phyloP scores from a whole-genome alignment of 1,140 invertebrate species.

The Drosophila lacteicornis region DNA sequence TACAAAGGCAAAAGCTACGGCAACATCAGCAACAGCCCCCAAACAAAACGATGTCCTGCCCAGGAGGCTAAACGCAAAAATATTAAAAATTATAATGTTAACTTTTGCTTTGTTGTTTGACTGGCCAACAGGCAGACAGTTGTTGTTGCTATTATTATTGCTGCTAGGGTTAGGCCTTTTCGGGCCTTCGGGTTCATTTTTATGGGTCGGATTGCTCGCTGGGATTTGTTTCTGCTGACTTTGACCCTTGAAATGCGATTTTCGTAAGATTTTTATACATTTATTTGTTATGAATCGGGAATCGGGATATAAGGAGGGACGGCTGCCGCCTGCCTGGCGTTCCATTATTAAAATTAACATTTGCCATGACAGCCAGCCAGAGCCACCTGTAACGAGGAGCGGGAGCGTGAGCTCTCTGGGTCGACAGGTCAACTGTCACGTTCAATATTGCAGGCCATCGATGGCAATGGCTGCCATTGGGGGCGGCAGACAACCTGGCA shows the following conservation, averaged over 20 bases:
- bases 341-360: slow-evolving; percentile 81
- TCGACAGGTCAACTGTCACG: slow-evolving; percentile 76
- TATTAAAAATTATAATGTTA: slow-evolving; percentile 84
- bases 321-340: slow-evolving; percentile 15
- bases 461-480: slow-evolving; percentile 54
- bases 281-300: slow-evolving; percentile 71
- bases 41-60: slow-evolving; percentile 32
- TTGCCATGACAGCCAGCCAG: slow-evolving; percentile 55
- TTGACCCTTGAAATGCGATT: slow-evolving; percentile 81
- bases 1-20: slow-evolving; percentile 38
- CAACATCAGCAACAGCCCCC: slow-evolving; percentile 12
- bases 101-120: slow-evolving; percentile 80
- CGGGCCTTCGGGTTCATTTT: slow-evolving; percentile 49
- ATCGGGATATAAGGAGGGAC: slow-evolving; percentile 26
- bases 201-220: slow-evolving; percentile 49
- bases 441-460: slow-evolving; percentile 81
- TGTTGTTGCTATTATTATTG: slow-evolving; percentile 32
- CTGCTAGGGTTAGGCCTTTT: slow-evolving; percentile 69
- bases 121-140: slow-evolving; percentile 28
- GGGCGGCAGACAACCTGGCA: slow-evolving; percentile 14
- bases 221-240: slow-evolving; percentile 70
- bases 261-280: slow-evolving; percentile 72
- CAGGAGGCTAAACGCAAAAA: slow-evolving; percentile 72
- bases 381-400: slow-evolving; percentile 55
- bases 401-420: slow-evolving; percentile 32